Evolutionary conservation across 2,888 invertebrate species (phyloP).

Genomic region (Eupithecia subfuscata): DNA sequence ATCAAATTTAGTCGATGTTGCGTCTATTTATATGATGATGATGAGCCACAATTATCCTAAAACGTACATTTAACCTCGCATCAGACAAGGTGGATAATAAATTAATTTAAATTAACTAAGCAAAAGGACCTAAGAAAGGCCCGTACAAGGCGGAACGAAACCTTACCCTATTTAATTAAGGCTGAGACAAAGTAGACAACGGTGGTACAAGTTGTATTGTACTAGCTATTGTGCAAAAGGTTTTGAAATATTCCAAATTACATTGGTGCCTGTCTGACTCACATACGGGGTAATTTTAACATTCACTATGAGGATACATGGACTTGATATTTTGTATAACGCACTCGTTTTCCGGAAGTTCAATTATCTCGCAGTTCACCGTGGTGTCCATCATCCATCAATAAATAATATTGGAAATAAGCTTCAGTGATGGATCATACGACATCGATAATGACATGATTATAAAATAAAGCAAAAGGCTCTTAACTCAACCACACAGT

Average conservation of each 20-base stretch:
- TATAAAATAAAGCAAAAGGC: neutral
- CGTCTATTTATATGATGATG: constrained; percentile 6
- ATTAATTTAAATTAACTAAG: constrained; percentile 80
- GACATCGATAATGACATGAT: neutral
- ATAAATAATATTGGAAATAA: neutral
- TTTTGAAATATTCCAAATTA: constrained; percentile 8
- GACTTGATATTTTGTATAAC: neutral
- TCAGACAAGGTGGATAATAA: constrained; percentile 67
- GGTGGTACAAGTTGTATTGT: constrained; percentile 25
- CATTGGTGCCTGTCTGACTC: neutral
- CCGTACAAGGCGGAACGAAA: constrained; percentile 73
- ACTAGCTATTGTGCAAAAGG: neutral
- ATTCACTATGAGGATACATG: neutral
- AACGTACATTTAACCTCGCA: constrained; percentile 64
- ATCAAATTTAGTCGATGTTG: neutral
- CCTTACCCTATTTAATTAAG: constrained; percentile 72
- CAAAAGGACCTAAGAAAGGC: constrained; percentile 76
- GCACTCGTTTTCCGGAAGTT: neutral
- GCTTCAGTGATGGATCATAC: neutral
- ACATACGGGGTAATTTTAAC: neutral
- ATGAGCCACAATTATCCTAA: constrained; percentile 47
- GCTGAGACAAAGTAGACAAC: constrained; percentile 70
- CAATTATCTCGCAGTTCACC: neutral
- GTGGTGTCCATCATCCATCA: neutral
- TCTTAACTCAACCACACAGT: neutral